Conservation (phyloP, 2,888 invertebrate genomes). For the Erynnis tages region DNA sequence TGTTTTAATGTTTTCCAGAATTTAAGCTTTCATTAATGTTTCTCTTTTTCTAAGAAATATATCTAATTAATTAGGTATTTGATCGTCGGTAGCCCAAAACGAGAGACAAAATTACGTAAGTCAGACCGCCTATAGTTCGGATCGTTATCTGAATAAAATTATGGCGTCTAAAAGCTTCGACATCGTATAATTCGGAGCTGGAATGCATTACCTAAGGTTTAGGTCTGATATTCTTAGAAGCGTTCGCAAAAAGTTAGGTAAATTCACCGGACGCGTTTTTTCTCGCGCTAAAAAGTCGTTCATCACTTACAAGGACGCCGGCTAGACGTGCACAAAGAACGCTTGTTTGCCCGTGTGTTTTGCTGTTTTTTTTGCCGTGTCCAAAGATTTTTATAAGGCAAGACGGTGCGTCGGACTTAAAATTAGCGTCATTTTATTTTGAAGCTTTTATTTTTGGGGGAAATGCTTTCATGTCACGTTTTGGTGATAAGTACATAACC, state of each 20-base stretch:
- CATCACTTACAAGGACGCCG: slow-evolving; percentile 72
- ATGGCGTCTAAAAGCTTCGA: slow-evolving; percentile 59
- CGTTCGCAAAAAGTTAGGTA: slow-evolving; percentile 73
- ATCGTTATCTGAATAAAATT: slow-evolving; percentile 69
- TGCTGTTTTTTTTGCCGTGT: slow-evolving; percentile 60
- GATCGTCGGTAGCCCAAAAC: slow-evolving; percentile 34
- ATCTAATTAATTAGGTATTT: slow-evolving; percentile 35
- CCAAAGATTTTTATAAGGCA: too few relatives aligned
- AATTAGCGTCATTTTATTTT: too few relatives aligned
- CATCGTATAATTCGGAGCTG: slow-evolving; percentile 58
- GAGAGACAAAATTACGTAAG: slow-evolving; percentile 35
- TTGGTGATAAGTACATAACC: too few relatives aligned
- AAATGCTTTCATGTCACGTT: too few relatives aligned
- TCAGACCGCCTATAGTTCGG: slow-evolving; percentile 46
- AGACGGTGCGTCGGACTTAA: too few relatives aligned
- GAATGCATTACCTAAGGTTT: slow-evolving; percentile 67
- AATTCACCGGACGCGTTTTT: slow-evolving; percentile 77
- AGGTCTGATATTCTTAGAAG: slow-evolving; percentile 67
- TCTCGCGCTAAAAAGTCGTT: slow-evolving; percentile 69
- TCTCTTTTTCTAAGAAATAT: slow-evolving; percentile 33
- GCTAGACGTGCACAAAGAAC: slow-evolving; percentile 77
- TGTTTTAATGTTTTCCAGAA: too few relatives aligned
- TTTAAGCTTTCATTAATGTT: too few relatives aligned
- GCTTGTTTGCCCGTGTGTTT: slow-evolving; percentile 69
- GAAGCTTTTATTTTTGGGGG: too few relatives aligned